phyloP scores from a whole-genome alignment of 2,888 invertebrate species.

The Odontocerum albicorne region DNA sequence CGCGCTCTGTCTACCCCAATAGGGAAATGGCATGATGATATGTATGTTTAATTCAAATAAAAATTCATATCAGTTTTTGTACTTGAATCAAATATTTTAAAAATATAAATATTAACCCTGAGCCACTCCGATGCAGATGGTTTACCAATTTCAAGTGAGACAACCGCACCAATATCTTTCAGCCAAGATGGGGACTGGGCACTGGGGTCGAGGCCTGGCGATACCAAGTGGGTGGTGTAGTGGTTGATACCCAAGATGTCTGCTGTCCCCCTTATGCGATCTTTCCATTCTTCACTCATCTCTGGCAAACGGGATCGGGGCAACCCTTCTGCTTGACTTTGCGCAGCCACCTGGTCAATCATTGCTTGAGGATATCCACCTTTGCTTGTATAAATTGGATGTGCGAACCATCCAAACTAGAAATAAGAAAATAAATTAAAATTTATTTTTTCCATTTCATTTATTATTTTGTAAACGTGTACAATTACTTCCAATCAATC shows the following conservation, averaged over 20 bases:
- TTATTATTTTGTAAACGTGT: too few species aligned
- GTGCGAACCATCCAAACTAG: constrained; percentile 60
- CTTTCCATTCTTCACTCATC: constrained; percentile 52
- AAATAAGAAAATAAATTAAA: constrained; percentile 17
- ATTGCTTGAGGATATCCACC: constrained; percentile 56
- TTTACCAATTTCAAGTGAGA: constrained; percentile 51
- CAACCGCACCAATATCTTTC: constrained; percentile 54
- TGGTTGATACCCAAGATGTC: constrained; percentile 57
- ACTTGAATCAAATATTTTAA: too few species aligned
- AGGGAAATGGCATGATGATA: too few species aligned
- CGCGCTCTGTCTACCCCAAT: too few species aligned
- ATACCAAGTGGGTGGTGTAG: constrained; percentile 53
- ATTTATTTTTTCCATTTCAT: too few species aligned
- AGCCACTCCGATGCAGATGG: constrained; percentile 56
- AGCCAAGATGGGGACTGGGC: constrained; percentile 55
- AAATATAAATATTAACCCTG: constrained; percentile 43
- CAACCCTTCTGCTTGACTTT: constrained; percentile 51
- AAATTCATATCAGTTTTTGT: too few species aligned
- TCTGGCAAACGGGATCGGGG: constrained; percentile 50
- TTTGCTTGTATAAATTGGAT: constrained; percentile 54
- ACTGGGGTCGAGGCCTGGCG: constrained; percentile 48
- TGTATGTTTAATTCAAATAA: too few species aligned
- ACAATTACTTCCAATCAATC: too few species aligned
- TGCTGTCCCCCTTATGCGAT: constrained; percentile 53
- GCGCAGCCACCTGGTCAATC: constrained; percentile 51